Percentiles rank a stretch among this genome's conserved stretches.
Conservation (phyloP, 2,888 invertebrate species). For the Halictus quadricinctus region DNA sequence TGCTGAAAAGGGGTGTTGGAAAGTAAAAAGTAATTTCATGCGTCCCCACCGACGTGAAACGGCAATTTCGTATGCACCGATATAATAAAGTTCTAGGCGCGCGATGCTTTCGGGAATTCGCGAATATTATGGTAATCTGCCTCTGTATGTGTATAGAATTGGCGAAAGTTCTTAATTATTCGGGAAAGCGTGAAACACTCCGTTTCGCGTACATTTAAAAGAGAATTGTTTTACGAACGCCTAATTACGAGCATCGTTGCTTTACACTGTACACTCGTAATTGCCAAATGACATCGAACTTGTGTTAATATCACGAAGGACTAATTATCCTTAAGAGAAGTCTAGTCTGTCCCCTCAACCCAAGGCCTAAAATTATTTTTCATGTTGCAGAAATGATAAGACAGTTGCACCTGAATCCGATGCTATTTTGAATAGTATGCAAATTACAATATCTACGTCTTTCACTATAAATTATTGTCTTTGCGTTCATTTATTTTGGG, state of each 20-base stretch:
- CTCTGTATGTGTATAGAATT: background rate
- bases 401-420: too few relatives aligned
- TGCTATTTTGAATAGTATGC: too few relatives aligned
- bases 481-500: too few relatives aligned
- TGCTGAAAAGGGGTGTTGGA: background rate
- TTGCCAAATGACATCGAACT: too few relatives aligned
- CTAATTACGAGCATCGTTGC: too few relatives aligned
- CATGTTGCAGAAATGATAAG: too few relatives aligned
- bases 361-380: too few relatives aligned
- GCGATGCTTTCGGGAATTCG: background rate
- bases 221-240: background rate
- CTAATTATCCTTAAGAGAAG: too few relatives aligned
- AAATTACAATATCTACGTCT: background rate
- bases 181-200: background rate
- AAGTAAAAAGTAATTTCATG: background rate
- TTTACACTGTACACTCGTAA: too few relatives aligned
- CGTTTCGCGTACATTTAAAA: background rate
- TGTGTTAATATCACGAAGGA: too few relatives aligned
- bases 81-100: background rate
- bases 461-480: background rate
- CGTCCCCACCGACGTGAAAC: background rate
- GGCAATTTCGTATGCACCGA: background rate
- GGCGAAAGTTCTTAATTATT: background rate
- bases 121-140: background rate
- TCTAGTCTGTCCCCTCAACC: too few relatives aligned